These are phyloP conservation scores for Lepilemur septentrionalis DNA, from an alignment of 2,797 vertebrate genomes.

Conservation along the genomic window DNA sequence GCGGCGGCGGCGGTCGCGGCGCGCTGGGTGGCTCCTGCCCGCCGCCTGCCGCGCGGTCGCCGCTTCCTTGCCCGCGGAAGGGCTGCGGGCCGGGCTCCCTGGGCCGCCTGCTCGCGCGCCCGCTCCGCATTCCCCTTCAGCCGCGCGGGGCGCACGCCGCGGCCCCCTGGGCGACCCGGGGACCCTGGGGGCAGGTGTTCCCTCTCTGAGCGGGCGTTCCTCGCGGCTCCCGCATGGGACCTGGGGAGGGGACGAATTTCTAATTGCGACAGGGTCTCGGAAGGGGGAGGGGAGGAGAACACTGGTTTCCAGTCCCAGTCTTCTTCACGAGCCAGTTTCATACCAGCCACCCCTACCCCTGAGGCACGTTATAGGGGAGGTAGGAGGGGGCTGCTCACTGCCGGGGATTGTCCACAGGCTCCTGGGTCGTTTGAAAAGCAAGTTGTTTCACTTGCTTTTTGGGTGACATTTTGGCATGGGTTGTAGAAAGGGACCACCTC, in stretches of 20 bases:
- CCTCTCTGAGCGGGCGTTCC: neutral
- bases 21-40: slow-evolving; percentile 39
- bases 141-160: neutral
- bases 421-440: slow-evolving; percentile 35
- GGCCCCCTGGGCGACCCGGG: neutral
- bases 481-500: neutral
- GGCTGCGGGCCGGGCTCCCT: neutral
- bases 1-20: neutral
- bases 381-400: neutral
- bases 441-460: slow-evolving; percentile 73
- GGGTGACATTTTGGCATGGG: slow-evolving; percentile 68
- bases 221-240: neutral
- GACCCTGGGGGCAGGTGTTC: neutral
- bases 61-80: neutral
- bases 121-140: neutral
- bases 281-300: slow-evolving; percentile 17
- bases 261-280: slow-evolving; percentile 56
- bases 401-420: neutral
- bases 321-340: neutral
- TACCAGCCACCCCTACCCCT: neutral
- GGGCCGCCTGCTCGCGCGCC: neutral
- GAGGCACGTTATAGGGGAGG: neutral
- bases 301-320: neutral
- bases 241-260: neutral
- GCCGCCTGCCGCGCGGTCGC: slow-evolving; percentile 37